Base-by-base conservation (phyloP, 2,888 invertebrate species). In the Bombylius discolor region DNA sequence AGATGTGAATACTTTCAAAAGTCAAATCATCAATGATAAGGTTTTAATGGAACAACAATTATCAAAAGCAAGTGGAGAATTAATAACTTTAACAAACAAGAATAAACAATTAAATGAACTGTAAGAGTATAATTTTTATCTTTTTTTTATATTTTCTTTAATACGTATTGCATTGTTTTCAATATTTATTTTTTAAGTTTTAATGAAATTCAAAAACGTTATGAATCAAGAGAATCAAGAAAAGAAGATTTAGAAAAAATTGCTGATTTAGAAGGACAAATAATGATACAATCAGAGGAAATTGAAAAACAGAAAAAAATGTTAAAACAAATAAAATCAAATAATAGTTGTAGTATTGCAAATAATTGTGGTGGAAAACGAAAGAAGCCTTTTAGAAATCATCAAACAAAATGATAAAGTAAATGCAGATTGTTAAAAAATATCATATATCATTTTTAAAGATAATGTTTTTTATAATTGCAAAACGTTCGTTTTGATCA, bases 161-260 rank as follows among this genome's bases (percentile, higher is more conserved):
- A 44, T 34, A 34, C 36, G 3, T 9, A 49, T 39, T 13, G 8
- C 48, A 5, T 11, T 39, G 5, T 11, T 14, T 4, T 42, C 23
- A 34, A 49, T 36, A 32, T 44, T 3, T 42, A 44, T 6, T 5
- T 31, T 54, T 23, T 32, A 42, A 58, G 59, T 32, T 55, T 59
- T 39, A 51, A 55, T 23, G 59, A 59, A 39, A 57, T 59, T 23
- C 55, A 55, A 46, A 31, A 39, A 5, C 53, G 59, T 3, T 56
- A 59, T 44, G 57, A 59, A 50, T 36, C 51, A 11, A 53, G 59
- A 13, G 56, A 51, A 44, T 59, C 57, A 8, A 48, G 56, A 23
- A 52, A 54, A 11, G 59, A 59, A 45, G 59, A 59, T 56, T 53
- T 59, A 6, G 59, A 59, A 47, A 51, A 49, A 32, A 59, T 59